A percentile compares a stretch with the other conserved stretches of the same genome.
Evolutionary conservation across 1,140 invertebrate species (phyloP).

Genomic region (Chlorops oryzae): DNA sequence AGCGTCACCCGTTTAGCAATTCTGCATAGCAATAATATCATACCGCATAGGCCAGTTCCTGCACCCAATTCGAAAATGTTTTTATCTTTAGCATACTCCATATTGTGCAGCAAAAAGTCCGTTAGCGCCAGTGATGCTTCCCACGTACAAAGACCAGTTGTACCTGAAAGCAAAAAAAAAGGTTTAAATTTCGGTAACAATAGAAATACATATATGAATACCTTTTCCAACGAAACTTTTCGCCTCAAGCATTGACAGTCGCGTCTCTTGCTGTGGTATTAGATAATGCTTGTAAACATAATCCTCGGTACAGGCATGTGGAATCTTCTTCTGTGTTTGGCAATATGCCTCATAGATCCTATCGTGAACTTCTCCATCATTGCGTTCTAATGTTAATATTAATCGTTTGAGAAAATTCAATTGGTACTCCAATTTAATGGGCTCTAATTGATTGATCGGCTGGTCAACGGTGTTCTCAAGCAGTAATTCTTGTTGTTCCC

Average conservation of each 20-base stretch:
- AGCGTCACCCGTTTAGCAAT: constrained; percentile 23
- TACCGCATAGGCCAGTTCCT: constrained; percentile 35
- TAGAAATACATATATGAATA: too few relatives aligned
- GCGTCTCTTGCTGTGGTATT: constrained; percentile 12
- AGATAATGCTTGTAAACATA: constrained; percentile 41
- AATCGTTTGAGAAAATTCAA: constrained; percentile 38
- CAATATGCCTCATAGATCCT: constrained; percentile 32
- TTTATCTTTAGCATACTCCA: constrained; percentile 17
- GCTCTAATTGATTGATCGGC: constrained; percentile 25
- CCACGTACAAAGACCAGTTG: constrained; percentile 44
- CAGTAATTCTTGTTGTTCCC: constrained; percentile 32
- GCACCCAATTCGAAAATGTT: constrained; percentile 37
- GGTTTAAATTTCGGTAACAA: too few relatives aligned
- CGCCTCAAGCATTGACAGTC: constrained; percentile 32
- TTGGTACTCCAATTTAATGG: constrained; percentile 34
- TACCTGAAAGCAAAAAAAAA: too few relatives aligned
- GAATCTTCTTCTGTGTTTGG: constrained; percentile 10
- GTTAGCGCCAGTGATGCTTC: constrained; percentile 37
- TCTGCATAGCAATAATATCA: constrained; percentile 25
- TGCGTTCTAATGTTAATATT: constrained; percentile 26
- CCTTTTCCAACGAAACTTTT: constrained; percentile 39
- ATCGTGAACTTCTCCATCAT: constrained; percentile 36
- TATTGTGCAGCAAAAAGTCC: constrained; percentile 33
- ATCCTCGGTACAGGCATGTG: not conserved
- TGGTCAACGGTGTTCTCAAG: constrained; percentile 28